phyloP scores from a whole-genome alignment of 2,888 invertebrate species.

The Himalopsyche tibetana region DNA sequence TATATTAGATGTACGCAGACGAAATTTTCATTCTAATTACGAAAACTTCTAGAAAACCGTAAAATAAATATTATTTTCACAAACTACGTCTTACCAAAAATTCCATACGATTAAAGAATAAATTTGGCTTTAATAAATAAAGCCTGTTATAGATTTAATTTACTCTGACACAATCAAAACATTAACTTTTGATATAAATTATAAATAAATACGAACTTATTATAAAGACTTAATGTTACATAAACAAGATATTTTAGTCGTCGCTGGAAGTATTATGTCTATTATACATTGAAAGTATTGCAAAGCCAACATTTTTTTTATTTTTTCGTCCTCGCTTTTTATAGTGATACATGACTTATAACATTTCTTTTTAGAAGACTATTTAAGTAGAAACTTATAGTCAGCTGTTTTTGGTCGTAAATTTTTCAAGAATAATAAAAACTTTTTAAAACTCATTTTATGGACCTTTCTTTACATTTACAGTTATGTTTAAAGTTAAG shows the following conservation, averaged over 20 bases:
- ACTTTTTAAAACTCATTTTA: conserved; percentile 19
- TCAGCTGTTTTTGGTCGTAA: conserved; percentile 17
- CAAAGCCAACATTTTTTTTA: not conserved
- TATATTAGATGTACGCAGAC: too few relatives aligned
- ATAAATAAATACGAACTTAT: not conserved
- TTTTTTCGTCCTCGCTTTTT: not conserved
- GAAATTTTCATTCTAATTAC: too few relatives aligned
- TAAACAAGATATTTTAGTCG: conserved; percentile 4
- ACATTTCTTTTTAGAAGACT: not conserved
- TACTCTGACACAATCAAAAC: not conserved
- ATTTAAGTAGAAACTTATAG: conserved; percentile 2
- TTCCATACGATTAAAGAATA: too few relatives aligned
- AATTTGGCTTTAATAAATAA: too few relatives aligned
- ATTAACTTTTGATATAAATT: conserved; percentile 5
- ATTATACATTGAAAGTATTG: conserved; percentile 10
- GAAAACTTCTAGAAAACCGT: too few relatives aligned
- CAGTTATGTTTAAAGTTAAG: not conserved
- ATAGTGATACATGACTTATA: conserved; percentile 28
- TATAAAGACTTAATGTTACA: not conserved
- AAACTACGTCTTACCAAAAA: too few relatives aligned
- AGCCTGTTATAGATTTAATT: too few relatives aligned
- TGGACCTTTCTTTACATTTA: not conserved
- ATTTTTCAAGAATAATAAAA: conserved; percentile 15
- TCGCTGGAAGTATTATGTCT: not conserved
- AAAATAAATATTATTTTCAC: too few relatives aligned